Evolutionary conservation across 2,888 invertebrate genomes (phyloP).

Genomic region (Adelphocoris suturalis): DNA sequence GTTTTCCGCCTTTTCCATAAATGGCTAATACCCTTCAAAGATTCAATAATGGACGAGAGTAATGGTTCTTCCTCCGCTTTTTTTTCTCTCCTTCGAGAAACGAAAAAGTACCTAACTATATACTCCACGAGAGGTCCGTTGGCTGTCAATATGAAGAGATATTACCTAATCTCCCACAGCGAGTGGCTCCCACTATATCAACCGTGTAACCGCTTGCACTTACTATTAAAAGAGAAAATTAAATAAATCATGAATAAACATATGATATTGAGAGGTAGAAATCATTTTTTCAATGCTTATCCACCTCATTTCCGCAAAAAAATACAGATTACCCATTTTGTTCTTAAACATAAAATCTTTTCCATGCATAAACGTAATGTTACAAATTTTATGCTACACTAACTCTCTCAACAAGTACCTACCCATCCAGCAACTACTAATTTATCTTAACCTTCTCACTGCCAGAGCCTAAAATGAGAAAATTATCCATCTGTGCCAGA

Average conservation of each 20-base stretch:
- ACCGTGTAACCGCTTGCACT: not conserved
- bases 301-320: no score
- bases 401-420: not conserved
- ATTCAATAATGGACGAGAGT: slow-evolving; percentile 52
- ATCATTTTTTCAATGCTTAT: no score
- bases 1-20: slow-evolving; percentile 19
- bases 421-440: no score
- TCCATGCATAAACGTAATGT: no score
- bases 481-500: no score
- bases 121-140: not conserved
- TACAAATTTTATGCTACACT: no score
- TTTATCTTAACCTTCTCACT: not conserved
- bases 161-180: not conserved
- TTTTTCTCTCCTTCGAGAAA: not conserved
- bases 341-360: no score
- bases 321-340: no score
- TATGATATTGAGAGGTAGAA: not conserved
- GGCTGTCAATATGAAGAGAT: not conserved
- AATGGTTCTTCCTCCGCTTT: not conserved
- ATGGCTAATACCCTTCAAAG: slow-evolving; percentile 47
- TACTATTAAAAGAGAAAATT: not conserved
- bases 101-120: not conserved
- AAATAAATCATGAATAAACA: not conserved
- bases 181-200: not conserved
- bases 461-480: no score